Conservation (phyloP, 2,113 vertebrate species). For the Mastomys coucha region DNA sequence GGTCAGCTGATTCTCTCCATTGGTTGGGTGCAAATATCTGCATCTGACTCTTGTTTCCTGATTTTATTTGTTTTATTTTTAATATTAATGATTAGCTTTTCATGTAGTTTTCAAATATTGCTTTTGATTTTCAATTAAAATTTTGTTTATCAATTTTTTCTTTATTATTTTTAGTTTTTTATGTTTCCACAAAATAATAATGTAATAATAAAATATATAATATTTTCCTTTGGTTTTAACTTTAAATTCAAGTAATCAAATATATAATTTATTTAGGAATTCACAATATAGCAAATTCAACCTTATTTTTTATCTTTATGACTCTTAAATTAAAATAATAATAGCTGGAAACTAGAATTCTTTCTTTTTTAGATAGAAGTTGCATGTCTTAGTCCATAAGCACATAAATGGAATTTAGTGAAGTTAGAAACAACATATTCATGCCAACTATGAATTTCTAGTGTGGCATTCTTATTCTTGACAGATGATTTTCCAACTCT, state of each 20-base stretch:
- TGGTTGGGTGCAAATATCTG: too few relatives aligned
- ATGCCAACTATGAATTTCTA: not conserved
- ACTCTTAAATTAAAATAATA: not conserved
- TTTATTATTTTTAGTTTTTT: not conserved
- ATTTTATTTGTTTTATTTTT: not conserved
- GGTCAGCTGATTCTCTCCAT: too few relatives aligned
- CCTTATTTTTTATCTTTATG: not conserved
- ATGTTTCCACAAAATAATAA: not conserved
- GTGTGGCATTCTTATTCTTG: not conserved
- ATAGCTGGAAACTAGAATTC: not conserved
- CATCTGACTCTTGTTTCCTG: not conserved
- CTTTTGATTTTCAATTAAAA: not conserved
- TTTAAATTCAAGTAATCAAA: slow-evolving; percentile 30
- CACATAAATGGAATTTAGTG: not conserved
- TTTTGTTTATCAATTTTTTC: not conserved
- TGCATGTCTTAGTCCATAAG: not conserved
- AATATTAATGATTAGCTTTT: not conserved
- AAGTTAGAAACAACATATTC: not conserved
- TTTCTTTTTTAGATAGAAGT: not conserved
- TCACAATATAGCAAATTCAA: not conserved
- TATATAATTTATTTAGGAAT: not conserved
- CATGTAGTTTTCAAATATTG: not conserved
- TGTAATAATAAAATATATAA: not conserved
- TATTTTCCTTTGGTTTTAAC: not conserved
- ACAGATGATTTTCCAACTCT: not conserved